Evolutionary conservation across 2,113 vertebrate species (phyloP), one percentile per base, ranked within the genome.

Genomic region (Phyllopteryx taeniolatus): DNA sequence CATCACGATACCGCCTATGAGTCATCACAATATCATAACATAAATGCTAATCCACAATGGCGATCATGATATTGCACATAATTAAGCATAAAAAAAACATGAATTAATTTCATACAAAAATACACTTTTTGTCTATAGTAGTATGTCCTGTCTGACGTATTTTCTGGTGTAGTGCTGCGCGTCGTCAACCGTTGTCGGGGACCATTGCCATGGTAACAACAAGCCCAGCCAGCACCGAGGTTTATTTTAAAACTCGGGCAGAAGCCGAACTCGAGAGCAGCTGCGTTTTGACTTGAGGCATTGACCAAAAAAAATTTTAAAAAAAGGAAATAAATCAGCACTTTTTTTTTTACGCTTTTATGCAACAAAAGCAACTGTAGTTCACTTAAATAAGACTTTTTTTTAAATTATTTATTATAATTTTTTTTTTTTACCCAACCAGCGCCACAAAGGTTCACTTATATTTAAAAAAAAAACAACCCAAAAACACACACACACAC

Each of bases 181-280:
- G 54, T 76, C 72, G 39, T 76, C 31, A 72, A 60, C 19, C 20
- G 22, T 54, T 71, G 65, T 22, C 62, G 46, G 20, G 69, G 47
- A 22, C 0, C 57, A 69, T 68, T 31, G 27, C 64, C 67, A 59
- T 71, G 71, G 70, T 60, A 77, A 79, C 71, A 22, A 33, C 31
- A 44, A 65, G 61, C 51, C 73, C 42, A 61, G 63, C n/a, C 31
- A 31, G 8, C 27, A 3, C 10, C 7, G 14, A 5, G 35, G 44
- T 64, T 12, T 44, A 43, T 44, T 63, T 42, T n/a, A 43, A 35
- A 17, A 61, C 35, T 0, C 2, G 2, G 20, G 56, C 56, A 57
- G 56, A 31, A 59, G 56, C 27, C 27, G 12, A 31, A 13, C 12
- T 13, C 11, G 56, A 31, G 11, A 59, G 22, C 56, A 59, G 22